phyloP scores from a whole-genome alignment of 2,797 vertebrate species.

The Rousettus madagascariensis region DNA sequence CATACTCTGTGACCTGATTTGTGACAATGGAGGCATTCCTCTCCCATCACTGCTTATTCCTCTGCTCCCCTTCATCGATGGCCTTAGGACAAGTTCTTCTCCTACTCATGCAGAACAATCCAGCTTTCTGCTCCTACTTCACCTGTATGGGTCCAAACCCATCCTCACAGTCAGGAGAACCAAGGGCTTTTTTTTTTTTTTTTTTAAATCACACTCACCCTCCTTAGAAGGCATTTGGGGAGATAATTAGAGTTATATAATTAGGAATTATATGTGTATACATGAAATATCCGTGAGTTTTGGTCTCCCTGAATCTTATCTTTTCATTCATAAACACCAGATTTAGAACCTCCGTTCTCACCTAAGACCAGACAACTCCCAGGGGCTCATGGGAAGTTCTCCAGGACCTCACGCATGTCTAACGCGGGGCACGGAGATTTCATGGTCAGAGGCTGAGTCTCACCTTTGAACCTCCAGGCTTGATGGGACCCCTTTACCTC shows the following conservation, averaged over 20 bases:
- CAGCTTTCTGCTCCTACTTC: neutral
- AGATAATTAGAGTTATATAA: neutral
- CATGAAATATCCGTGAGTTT: neutral
- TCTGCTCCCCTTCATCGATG: neutral
- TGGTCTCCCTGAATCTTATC: neutral
- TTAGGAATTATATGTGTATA: neutral
- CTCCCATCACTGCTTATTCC: neutral
- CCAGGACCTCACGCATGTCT: neutral
- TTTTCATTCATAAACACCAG: neutral
- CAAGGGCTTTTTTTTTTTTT: rapidly evolving
- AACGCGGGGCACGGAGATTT: neutral
- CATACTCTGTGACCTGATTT: neutral
- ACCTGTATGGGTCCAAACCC: neutral
- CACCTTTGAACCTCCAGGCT: neutral
- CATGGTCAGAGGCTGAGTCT: neutral
- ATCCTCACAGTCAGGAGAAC: neutral
- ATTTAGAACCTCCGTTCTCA: neutral
- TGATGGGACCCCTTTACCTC: neutral
- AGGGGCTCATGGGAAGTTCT: neutral
- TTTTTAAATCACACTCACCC: neutral
- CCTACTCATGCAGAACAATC: neutral
- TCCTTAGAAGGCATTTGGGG: neutral
- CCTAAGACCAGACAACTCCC: neutral
- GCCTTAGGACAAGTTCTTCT: neutral
- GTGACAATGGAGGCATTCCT: neutral